A percentile compares a stretch with the other conserved stretches of the same genome.
phyloP scores from a whole-genome alignment of 2,113 vertebrate genomes.

The Choloepus hoffmanni region DNA sequence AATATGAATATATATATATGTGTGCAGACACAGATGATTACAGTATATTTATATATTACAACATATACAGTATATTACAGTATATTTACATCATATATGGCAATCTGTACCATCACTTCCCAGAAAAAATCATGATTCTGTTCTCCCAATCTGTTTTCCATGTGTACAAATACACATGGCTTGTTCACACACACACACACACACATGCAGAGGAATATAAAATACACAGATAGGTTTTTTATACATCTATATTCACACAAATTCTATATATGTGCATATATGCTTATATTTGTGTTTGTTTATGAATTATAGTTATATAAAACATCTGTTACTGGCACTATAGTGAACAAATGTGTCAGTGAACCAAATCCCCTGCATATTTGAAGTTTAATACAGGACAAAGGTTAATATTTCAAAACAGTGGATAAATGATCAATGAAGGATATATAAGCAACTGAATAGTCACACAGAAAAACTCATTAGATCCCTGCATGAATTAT shows the following conservation, averaged over 20 bases:
- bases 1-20: too few relatives aligned
- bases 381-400: neutral
- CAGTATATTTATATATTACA: too few relatives aligned
- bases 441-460: too few relatives aligned
- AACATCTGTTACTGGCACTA: neutral
- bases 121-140: neutral
- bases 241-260: neutral
- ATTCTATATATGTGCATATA: too few relatives aligned
- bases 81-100: too few relatives aligned
- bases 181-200: neutral
- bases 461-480: neutral
- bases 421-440: neutral
- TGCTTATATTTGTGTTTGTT: neutral
- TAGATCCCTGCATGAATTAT: too few relatives aligned
- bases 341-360: neutral
- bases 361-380: neutral
- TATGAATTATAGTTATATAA: neutral
- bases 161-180: accelerated
- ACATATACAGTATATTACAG: too few relatives aligned
- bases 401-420: neutral
- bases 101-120: neutral
- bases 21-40: too few relatives aligned
- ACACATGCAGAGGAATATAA: neutral
- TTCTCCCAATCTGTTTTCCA: neutral
- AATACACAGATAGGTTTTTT: neutral